Evolutionary conservation across 2,797 vertebrate genomes (phyloP), one percentile per base, ranked within the genome.

Genomic region (Clarias platycephalus): DNA sequence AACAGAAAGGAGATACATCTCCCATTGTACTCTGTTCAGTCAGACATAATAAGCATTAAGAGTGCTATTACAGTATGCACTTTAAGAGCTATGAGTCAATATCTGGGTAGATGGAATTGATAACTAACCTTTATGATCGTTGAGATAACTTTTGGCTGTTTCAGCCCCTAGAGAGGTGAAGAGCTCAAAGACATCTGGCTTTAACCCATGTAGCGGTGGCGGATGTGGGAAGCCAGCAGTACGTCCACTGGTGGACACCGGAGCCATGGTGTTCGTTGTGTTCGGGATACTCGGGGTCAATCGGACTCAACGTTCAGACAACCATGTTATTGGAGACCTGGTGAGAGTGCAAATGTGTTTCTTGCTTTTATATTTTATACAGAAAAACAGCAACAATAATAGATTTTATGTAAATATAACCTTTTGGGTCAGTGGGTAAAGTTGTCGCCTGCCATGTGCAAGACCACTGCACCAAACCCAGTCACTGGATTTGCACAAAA

Each of bases 231-330:
- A 94, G 77, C 97, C 98, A 0, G 98, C 98, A 0, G 97, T 96
- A 85, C 95, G 98, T 63, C 98, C 98, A 0, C 95, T 99, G 86
- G 98, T 99, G 2, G 97, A 99, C 90, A 99, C 98, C 0, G 98
- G 98, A 2, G 98, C 98, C 84, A 99, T 99, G 98, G 98, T 99
- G 84, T 99, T 99, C 0, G 95, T 99, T 1, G 98, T 99, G 87
- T 99, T 99, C 0, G 97, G 98, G 1, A 98, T 99, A 86, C 83
- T 96, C 31, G 97, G 98, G 26, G 92, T 99, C 3, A 99, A 99
- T 74, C 96, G 96, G 62, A 98, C 95, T 0, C 88, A 92, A 0
- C 93, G 53, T 71, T 91, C 49, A 1, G 97, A 97, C 94, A 99
- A 99, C 93, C 98, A 99, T 4, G 98, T 99, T 62, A 95, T 99